Conservation (phyloP, 2,888 invertebrate species). For the Synanthedon vespiformis region DNA sequence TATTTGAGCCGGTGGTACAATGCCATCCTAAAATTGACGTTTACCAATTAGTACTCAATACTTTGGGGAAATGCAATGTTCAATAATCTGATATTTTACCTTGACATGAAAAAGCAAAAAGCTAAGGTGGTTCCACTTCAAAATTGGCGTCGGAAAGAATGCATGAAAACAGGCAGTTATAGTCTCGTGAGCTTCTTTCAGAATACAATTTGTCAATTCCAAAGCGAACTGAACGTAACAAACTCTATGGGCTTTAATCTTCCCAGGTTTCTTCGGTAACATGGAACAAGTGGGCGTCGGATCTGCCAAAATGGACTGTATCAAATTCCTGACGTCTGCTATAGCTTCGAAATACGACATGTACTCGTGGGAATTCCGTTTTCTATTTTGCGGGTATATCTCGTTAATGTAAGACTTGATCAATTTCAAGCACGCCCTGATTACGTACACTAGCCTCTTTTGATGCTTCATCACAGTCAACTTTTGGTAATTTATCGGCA, state of each 20-base stretch:
- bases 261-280: conserved; percentile 42
- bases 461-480: conserved; percentile 75
- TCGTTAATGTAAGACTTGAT: conserved; percentile 89
- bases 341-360: conserved; percentile 87
- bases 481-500: conserved; percentile 61
- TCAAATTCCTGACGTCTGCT: conserved; percentile 83
- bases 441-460: conserved; percentile 87
- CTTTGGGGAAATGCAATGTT: not conserved
- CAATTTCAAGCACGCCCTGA: conserved; percentile 84
- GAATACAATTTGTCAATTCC: conserved; percentile 77
- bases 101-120: conserved; percentile 79
- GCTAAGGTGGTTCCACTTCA: conserved; percentile 94
- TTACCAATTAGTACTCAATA: not conserved
- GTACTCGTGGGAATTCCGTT: conserved; percentile 71
- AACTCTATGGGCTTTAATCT: conserved; percentile 45
- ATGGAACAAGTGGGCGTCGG: conserved; percentile 48
- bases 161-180: conserved; percentile 94
- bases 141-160: conserved; percentile 92
- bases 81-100: conserved; percentile 38
- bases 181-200: conserved; percentile 91
- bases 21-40: conserved; percentile 32
- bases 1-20: conserved; percentile 31
- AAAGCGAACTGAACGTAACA: conserved; percentile 62
- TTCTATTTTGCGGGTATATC: conserved; percentile 83
- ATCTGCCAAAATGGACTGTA: conserved; percentile 87